Evolutionary conservation across 2,113 vertebrate species (phyloP).

Genomic region (Taxidea taxus): DNA sequence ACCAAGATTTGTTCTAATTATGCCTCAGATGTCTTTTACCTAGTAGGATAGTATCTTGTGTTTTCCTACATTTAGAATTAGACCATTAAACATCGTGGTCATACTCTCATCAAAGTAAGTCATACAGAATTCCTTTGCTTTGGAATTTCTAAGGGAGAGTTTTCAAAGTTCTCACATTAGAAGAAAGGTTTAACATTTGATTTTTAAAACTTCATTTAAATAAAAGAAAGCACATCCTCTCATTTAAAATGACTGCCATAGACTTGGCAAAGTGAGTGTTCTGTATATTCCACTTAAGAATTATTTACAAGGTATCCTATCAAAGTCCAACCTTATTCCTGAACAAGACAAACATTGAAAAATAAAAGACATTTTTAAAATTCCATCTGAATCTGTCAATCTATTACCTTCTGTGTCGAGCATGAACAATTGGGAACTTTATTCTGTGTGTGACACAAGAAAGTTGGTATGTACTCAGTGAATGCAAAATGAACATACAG

Average conservation of each 20-base stretch:
- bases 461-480: background rate
- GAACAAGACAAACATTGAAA: constrained; percentile 49
- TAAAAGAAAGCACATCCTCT: background rate
- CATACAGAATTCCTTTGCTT: background rate
- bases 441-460: background rate
- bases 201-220: background rate
- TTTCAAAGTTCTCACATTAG: background rate
- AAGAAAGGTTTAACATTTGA: background rate
- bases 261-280: background rate
- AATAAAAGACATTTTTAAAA: constrained; percentile 28
- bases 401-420: background rate
- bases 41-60: background rate
- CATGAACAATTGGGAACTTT: background rate
- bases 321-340: constrained; percentile 45
- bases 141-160: background rate
- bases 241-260: background rate
- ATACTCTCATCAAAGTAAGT: constrained; percentile 40
- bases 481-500: background rate
- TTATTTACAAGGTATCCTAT: constrained; percentile 17
- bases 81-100: background rate
- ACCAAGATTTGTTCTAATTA: background rate
- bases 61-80: constrained; percentile 22
- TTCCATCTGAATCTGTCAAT: constrained; percentile 36
- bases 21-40: background rate
- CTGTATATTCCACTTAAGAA: background rate